Percentiles rank a stretch among this genome's conserved stretches.
Conservation (phyloP, 2,888 invertebrate genomes). For the Nomada flava region DNA sequence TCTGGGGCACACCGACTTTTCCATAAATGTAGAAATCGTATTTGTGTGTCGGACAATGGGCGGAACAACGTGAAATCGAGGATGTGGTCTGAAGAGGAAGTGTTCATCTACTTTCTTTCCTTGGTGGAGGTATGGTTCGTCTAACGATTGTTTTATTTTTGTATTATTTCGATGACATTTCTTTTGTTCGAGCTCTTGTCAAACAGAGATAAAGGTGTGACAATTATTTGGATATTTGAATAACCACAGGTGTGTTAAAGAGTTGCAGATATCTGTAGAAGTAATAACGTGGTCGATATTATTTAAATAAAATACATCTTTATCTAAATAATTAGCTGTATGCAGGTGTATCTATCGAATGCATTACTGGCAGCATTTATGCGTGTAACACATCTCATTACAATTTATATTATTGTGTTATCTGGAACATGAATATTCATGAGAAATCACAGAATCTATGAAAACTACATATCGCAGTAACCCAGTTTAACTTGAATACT, state of each 20-base stretch:
- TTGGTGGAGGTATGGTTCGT: neutral
- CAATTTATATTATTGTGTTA: neutral
- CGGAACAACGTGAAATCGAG: conserved; percentile 7
- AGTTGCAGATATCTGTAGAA: neutral
- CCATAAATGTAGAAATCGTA: conserved; percentile 34
- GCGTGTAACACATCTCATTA: neutral
- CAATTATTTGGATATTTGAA: no score
- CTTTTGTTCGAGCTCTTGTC: no score
- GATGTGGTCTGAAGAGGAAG: neutral
- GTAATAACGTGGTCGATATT: neutral
- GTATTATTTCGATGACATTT: no score
- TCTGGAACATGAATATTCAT: neutral
- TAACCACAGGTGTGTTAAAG: neutral
- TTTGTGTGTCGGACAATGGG: conserved; percentile 3
- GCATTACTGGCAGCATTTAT: no score
- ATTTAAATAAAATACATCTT: neutral
- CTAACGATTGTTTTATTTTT: neutral
- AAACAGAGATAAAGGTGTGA: no score
- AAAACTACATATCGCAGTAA: neutral
- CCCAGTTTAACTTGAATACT: no score
- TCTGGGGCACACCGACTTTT: conserved; percentile 20
- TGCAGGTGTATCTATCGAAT: neutral
- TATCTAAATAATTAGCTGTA: no score
- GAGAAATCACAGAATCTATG: neutral
- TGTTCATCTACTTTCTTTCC: conserved; percentile 2